Evolutionary conservation across 2,888 invertebrate genomes (phyloP).

Genomic region (Drosophila tripunctata): DNA sequence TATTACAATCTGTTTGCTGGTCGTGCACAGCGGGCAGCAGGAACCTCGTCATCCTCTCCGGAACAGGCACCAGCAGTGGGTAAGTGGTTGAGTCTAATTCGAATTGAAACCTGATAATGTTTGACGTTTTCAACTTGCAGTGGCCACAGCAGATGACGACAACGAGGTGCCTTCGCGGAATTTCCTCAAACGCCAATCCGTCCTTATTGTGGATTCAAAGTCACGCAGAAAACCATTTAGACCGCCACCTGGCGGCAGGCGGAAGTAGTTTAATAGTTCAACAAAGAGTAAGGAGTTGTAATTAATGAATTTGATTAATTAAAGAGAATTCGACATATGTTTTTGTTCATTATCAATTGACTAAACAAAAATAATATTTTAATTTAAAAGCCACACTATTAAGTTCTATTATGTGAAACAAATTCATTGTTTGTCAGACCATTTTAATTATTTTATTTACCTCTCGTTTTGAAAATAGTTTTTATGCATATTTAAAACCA

Average conservation of each 20-base stretch:
- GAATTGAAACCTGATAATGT: neutral
- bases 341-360: too few species aligned
- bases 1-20: conserved; percentile 83
- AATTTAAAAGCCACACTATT: too few species aligned
- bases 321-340: too few species aligned
- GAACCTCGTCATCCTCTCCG: conserved; percentile 83
- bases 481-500: too few species aligned
- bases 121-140: conserved; percentile 38
- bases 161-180: conserved; percentile 93
- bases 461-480: too few species aligned
- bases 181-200: conserved; percentile 92
- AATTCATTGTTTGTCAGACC: too few species aligned
- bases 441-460: too few species aligned
- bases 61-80: conserved; percentile 83
- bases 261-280: conserved; percentile 47
- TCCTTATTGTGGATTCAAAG: conserved; percentile 92
- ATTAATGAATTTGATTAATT: too few species aligned
- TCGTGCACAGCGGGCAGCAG: conserved; percentile 81
- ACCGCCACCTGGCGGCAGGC: conserved; percentile 75
- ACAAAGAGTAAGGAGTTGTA: neutral
- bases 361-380: too few species aligned
- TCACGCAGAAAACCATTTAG: conserved; percentile 90
- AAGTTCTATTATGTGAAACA: too few species aligned
- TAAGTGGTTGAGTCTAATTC: conserved; percentile 39
- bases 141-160: conserved; percentile 90